Evolutionary conservation across 2,113 vertebrate species (phyloP), one percentile per base, ranked within the genome.

Genomic region (Oncorhynchus tshawytscha): DNA sequence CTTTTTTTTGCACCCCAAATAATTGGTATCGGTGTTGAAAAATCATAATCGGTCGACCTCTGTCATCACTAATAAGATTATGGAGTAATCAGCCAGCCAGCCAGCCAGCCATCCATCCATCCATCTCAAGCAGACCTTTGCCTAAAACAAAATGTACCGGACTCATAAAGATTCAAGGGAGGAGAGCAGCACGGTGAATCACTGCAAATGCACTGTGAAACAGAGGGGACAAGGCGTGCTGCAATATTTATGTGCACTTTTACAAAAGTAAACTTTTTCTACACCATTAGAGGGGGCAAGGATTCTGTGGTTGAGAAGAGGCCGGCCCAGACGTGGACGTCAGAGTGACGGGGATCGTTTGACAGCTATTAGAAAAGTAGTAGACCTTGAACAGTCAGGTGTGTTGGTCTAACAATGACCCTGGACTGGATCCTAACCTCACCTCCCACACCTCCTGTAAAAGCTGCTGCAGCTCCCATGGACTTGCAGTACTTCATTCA

Each of bases 161-260:
- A 29, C 34, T 72, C 34, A 60, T 74, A 75, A 76, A 75, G 71
- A 25, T 48, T 49, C 2, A 27, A 64, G 59, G 73, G 76, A 80
- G 81, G 66, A 74, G 81, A 78, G 57, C 70, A 78, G 57, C 70
- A 72, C 59, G 34, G 71, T 79, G 82, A 88, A 88, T 87, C 74
- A 80, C 72, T 51, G 81, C 75, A 71, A 85, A 86, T 88, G 86
- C 87, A 80, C 70, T 68, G 74, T 24, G 25, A 84, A 87, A 87
- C 75, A 78, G 82, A 76, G 59, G 67, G 81, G 72, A 85, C 78
- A 81, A 71, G 78, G 79, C 39, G 34, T 71, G 16, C 84, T 93
- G 77, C 71, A 91, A 86, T 90, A 92, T 91, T 92, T 83, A 91
- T 88, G 77, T 75, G 73, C 71, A 77, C 84, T 79, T 87, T 84